Evolutionary conservation across 92 coral and sea anemone species (phyloP), one percentile per base, ranked within the genome.

Genomic region (Parazoanthus swiftii): DNA sequence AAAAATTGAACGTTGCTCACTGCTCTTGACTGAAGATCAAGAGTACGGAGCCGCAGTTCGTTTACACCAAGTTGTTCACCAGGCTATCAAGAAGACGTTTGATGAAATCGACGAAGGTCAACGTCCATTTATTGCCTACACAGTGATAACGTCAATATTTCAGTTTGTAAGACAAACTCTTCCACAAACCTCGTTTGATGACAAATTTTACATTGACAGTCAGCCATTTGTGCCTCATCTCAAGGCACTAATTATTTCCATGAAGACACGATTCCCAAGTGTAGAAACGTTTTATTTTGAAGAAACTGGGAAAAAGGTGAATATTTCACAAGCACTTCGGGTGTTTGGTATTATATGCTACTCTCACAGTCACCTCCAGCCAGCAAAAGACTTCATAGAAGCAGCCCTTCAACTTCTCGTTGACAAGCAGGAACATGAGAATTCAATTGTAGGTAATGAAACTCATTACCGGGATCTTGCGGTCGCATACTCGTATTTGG

Each of bases 1-100:
- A 37, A 87, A 26, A n/a, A 81, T 90, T 50, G 50, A 38, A 86
- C 79, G 42, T 29, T 86, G 92, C 36, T 76, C 92, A 46, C 51
- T 90, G 88, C 16, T 87, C 43, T 68, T 90, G 80, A 4, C 25
- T 78, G 84, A 76, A 20, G 90, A 87, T 21, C 78, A 86, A 26
- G 76, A 42, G 39, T n/a, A 85, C 58, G 85, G 29, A 37, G 79
- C 18, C 44, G 75, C n/a, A 38, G n/a, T 90, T 33, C 76, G 25
- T 16, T 70, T 86, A 25, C 81, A 86, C 51, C 89, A 80, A 73
- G 82, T 86, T 39, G 82, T 86, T 42, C 89, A 86, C 56, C 29
- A 86, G 50, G 59, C n/a, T 16, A 29, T 86, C 25, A 74, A 86
- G 59, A 65, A n/a, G 35, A 78, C 16, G 8, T 25, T 36, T 37